Evolutionary conservation across 2,797 vertebrate genomes (phyloP), one percentile per base, ranked within the genome.

Genomic region (Gymnoscopelus braueri): DNA sequence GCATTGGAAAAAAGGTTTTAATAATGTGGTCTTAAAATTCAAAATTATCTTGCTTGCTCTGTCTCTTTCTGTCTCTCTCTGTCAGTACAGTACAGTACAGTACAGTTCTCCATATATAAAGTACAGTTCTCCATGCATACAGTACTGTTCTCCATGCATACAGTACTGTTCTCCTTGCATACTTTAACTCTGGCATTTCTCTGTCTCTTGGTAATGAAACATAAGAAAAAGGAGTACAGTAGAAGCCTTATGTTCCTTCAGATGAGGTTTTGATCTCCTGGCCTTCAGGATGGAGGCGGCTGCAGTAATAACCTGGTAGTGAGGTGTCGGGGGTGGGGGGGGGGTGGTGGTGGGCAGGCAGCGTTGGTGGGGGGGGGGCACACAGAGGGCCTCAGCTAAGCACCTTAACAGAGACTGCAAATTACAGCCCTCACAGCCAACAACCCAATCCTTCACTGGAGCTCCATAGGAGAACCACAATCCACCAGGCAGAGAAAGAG

Each of bases 351-450:
- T 5, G 32, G 5, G 29, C 29, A 32, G 35, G 35, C 35, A 39
- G 35, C 7, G 6, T 39, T 39, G 9, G 39, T 1, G 6, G 39
- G 39, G 39, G 39, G 39, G 6, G 6, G 39, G 39, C 35, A 14
- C 48, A 8, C n/a, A 2, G 56, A 60, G 15, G 47, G 24, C 60
- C 29, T 44, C 39, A 44, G 23, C 48, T 12, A 24, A 50, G 39
- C 24, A 63, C 51, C 70, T 68, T 53, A 23, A 50, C 57, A 65
- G 65, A 71, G 55, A 51, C 72, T 67, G 35, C 13, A 63, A 87
- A 79, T 84, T 61, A 79, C 67, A 83, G 73, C 71, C 72, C 51
- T 84, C 60, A 39, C 61, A 51, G 65, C 35, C 11, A 55, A 61
- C 63, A 65, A 29, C 66, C 32, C 51, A 74, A 50, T 74, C 39